Evolutionary conservation across 2,888 invertebrate genomes (phyloP).

Genomic region (Sceliomorpha sp.): DNA sequence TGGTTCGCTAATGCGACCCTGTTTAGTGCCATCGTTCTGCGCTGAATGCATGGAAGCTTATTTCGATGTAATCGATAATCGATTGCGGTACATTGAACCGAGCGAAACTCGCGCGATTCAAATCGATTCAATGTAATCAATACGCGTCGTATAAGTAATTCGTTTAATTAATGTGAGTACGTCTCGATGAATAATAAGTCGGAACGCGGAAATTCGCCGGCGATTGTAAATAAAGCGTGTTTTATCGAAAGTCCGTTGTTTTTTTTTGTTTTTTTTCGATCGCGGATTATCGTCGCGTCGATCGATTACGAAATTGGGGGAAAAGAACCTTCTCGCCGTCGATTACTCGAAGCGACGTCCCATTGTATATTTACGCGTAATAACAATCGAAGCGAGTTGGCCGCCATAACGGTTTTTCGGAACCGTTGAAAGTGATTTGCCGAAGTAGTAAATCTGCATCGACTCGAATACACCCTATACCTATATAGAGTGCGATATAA

Average conservation of each 20-base stretch:
- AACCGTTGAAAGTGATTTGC: slow-evolving; percentile 35
- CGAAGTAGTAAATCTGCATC: slow-evolving; percentile 37
- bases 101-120: slow-evolving; percentile 46
- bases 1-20: slow-evolving; percentile 39
- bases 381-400: too few relatives aligned
- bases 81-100: slow-evolving; percentile 47
- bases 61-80: slow-evolving; percentile 55
- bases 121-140: slow-evolving; percentile 47
- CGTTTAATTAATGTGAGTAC: slow-evolving; percentile 28
- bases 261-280: too few relatives aligned
- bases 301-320: too few relatives aligned
- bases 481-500: slow-evolving; percentile 26
- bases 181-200: slow-evolving; percentile 26
- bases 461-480: slow-evolving; percentile 3
- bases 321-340: too few relatives aligned
- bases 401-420: too few relatives aligned
- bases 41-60: slow-evolving; percentile 43
- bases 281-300: too few relatives aligned
- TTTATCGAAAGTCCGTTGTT: too few relatives aligned
- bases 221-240: background rate
- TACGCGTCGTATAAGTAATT: slow-evolving; percentile 34
- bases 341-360: too few relatives aligned
- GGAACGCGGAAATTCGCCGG: slow-evolving; percentile 23
- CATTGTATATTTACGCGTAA: too few relatives aligned
- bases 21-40: slow-evolving; percentile 43